Conservation (phyloP, 1,140 invertebrate species). For the Drosophila repleta region DNA sequence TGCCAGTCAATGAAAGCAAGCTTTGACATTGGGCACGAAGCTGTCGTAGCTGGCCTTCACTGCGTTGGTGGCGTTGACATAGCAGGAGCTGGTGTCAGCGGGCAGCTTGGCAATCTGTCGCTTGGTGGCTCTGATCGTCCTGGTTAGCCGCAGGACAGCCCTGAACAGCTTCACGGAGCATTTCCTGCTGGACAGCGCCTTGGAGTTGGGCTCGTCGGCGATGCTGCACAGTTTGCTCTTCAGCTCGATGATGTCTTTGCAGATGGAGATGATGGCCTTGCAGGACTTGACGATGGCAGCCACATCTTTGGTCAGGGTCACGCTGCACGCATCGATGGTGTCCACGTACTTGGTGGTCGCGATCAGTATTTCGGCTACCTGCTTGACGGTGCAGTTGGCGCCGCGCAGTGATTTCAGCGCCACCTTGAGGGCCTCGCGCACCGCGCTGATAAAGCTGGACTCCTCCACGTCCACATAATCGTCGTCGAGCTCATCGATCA, state of each 20-base stretch:
- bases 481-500: constrained; percentile 22
- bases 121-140: constrained; percentile 34
- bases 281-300: constrained; percentile 31
- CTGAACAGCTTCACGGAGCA: constrained; percentile 26
- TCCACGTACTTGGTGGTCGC: constrained; percentile 48
- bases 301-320: constrained; percentile 48
- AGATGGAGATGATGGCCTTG: constrained; percentile 37
- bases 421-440: constrained; percentile 18
- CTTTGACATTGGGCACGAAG: constrained; percentile 45
- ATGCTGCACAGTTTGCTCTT: constrained; percentile 31
- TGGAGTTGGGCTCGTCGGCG: not conserved
- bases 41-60: constrained; percentile 34
- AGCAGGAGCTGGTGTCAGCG: constrained; percentile 46
- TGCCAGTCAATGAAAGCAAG: constrained; percentile 34
- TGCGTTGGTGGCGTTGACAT: constrained; percentile 24
- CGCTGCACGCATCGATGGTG: constrained; percentile 40
- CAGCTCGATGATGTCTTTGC: constrained; percentile 41
- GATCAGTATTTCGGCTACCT: constrained; percentile 27
- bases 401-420: constrained; percentile 47
- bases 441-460: constrained; percentile 20
- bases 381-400: constrained; percentile 54
- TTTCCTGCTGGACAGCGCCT: not conserved
- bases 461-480: constrained; percentile 51
- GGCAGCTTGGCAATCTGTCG: constrained; percentile 39
- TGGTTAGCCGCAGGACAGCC: constrained; percentile 15